These are phyloP conservation scores for Glomeris maerens DNA, from an alignment of 1,140 invertebrate species.

Conservation along the genomic window DNA sequence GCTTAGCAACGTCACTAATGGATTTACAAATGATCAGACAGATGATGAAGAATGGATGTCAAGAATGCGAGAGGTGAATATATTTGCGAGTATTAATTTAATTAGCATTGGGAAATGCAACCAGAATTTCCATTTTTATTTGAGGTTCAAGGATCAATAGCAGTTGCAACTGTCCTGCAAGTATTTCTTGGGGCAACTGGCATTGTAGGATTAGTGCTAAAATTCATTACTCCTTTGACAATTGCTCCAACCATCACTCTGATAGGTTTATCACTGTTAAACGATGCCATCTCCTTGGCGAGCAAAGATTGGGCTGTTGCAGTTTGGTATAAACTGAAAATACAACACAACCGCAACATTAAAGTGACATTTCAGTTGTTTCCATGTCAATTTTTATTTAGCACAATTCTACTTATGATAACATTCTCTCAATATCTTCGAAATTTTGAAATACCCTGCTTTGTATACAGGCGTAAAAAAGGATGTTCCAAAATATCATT, in stretches of 20 bases:
- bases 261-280: slow-evolving; percentile 32
- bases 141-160: slow-evolving; percentile 31
- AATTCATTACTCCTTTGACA: slow-evolving; percentile 34
- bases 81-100: background rate
- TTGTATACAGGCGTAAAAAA: no score
- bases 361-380: no score
- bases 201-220: slow-evolving; percentile 26
- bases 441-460: no score
- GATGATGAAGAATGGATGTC: slow-evolving; percentile 8
- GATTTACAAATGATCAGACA: no score
- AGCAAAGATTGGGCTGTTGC: slow-evolving; percentile 31
- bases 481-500: no score
- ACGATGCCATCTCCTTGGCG: slow-evolving; percentile 24
- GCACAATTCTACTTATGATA: no score
- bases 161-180: slow-evolving; percentile 27
- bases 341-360: no score
- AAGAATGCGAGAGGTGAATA: slow-evolving; percentile 8
- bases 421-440: no score
- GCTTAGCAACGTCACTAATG: no score
- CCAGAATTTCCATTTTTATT: background rate
- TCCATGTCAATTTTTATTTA: no score
- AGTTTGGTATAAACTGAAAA: slow-evolving; percentile 24
- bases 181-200: slow-evolving; percentile 29
- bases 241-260: slow-evolving; percentile 33
- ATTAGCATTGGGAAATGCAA: background rate